Conservation (phyloP, 37 sponge, comb jelly and placozoan species). For the Mnemiopsis leidyi region DNA sequence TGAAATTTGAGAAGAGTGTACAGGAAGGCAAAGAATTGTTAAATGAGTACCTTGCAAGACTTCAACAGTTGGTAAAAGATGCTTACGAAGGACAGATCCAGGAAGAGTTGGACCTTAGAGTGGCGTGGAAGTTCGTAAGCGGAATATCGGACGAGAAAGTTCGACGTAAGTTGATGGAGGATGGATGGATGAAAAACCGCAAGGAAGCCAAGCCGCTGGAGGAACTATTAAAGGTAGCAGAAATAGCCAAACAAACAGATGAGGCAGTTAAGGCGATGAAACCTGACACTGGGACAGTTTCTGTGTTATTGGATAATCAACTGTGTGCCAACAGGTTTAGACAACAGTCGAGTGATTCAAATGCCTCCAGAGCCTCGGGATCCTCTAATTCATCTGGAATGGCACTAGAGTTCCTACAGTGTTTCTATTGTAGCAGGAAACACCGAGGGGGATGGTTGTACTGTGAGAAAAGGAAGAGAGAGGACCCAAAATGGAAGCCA, state of each 20-base stretch:
- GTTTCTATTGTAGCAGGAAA: constrained; percentile 8
- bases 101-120: not conserved
- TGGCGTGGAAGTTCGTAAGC: not conserved
- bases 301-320: no score
- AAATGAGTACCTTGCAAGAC: not conserved
- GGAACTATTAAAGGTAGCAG: not conserved
- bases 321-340: no score
- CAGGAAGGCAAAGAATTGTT: not conserved
- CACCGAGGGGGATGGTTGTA: not conserved
- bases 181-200: not conserved
- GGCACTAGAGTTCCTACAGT: not conserved
- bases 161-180: not conserved
- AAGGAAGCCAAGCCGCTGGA: not conserved
- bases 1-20: not conserved
- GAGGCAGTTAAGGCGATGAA: not conserved
- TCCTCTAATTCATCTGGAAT: not conserved
- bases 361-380: not conserved
- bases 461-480: not conserved
- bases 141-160: not conserved
- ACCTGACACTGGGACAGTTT: not conserved
- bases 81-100: not conserved
- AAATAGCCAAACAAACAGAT: not conserved
- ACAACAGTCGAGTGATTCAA: not conserved
- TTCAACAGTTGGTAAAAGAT: not conserved
- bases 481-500: not conserved